phyloP scores from a whole-genome alignment of 2,797 vertebrate genomes.

The Graptemys geographica region DNA sequence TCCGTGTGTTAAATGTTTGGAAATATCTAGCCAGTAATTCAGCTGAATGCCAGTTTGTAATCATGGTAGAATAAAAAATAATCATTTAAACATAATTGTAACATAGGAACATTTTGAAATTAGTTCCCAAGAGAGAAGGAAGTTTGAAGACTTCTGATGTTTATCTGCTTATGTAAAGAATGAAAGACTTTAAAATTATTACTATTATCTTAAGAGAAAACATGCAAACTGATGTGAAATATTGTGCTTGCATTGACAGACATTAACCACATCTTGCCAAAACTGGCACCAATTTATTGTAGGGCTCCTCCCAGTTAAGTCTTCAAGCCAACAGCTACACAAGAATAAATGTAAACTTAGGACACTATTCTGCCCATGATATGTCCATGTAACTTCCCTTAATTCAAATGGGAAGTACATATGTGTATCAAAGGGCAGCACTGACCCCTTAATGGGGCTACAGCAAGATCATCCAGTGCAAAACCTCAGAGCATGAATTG shows the following conservation, averaged over 20 bases:
- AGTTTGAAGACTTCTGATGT: conserved; percentile 22
- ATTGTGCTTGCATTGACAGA: conserved; percentile 70
- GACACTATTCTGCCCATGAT: neutral
- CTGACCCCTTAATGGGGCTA: neutral
- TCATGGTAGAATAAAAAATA: conserved; percentile 37
- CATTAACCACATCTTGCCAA: neutral
- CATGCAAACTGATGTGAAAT: conserved; percentile 63
- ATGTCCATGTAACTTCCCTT: neutral
- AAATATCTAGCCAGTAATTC: conserved; percentile 37
- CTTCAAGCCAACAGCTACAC: conserved; percentile 9
- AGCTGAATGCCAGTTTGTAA: conserved; percentile 16
- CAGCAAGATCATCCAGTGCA: conserved; percentile 28
- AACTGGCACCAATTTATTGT: neutral
- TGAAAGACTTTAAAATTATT: conserved; percentile 22
- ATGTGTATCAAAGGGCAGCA: neutral
- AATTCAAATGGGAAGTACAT: neutral
- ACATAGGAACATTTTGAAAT: conserved; percentile 36
- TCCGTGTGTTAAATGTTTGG: neutral
- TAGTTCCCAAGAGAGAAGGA: conserved; percentile 15
- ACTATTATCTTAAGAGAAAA: conserved; percentile 55
- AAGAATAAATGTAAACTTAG: neutral
- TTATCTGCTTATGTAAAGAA: conserved; percentile 43
- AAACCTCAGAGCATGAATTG: neutral
- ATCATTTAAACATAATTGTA: conserved; percentile 32
- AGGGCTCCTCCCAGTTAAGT: neutral